phyloP scores from a whole-genome alignment of 2,888 invertebrate species.

The Hofmannophila pseudospretella region DNA sequence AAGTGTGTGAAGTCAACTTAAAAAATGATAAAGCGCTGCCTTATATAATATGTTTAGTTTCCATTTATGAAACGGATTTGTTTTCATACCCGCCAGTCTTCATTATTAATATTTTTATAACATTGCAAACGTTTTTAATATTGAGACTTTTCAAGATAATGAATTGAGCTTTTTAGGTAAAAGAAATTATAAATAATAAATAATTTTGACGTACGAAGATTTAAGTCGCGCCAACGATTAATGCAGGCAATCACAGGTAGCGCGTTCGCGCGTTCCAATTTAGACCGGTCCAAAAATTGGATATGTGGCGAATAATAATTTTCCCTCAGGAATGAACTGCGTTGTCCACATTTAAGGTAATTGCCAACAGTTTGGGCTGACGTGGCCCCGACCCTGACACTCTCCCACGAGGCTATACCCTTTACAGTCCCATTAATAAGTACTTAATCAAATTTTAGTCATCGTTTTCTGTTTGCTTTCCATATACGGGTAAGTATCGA shows the following conservation, averaged over 20 bases:
- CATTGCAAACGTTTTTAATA: too few relatives aligned
- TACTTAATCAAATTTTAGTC: conserved; percentile 68
- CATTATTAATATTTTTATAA: too few relatives aligned
- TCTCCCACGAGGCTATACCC: conserved; percentile 61
- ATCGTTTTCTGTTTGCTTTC: conserved; percentile 35
- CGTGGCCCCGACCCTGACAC: conserved; percentile 69
- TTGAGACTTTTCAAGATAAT: too few relatives aligned
- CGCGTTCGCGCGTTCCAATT: conserved; percentile 53
- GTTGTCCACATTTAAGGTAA: conserved; percentile 77
- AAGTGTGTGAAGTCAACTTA: too few relatives aligned
- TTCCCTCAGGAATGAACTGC: conserved; percentile 63
- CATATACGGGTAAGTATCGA: background rate
- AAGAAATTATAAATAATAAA: too few relatives aligned
- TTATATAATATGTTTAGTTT: conserved; percentile 15
- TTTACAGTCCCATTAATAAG: conserved; percentile 74
- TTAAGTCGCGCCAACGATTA: conserved; percentile 35
- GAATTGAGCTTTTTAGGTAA: too few relatives aligned
- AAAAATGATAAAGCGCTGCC: too few relatives aligned
- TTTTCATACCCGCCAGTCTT: too few relatives aligned
- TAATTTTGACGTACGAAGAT: conserved; percentile 9
- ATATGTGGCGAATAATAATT: conserved; percentile 72
- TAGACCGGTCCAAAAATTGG: conserved; percentile 63
- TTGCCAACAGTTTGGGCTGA: conserved; percentile 73
- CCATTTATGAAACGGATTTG: conserved; percentile 9
- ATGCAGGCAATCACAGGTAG: conserved; percentile 54